phyloP scores from a whole-genome alignment of 2,113 vertebrate genomes.

The Empidonax traillii region DNA sequence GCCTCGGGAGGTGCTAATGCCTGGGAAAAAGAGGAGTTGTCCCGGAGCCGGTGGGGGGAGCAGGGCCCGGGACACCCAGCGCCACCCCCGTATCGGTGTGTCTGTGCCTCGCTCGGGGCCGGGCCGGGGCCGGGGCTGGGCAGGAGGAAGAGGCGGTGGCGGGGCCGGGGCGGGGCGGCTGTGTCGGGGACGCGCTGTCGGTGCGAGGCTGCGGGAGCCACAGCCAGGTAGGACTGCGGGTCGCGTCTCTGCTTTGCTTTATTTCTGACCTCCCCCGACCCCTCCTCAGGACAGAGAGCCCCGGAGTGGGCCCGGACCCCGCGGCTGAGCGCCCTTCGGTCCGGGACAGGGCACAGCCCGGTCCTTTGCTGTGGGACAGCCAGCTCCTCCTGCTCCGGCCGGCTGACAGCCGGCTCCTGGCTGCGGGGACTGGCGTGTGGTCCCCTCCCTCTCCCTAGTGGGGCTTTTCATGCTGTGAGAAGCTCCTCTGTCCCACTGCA shows the following conservation, averaged over 20 bases:
- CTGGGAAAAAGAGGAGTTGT: background rate
- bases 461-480: rapidly evolving
- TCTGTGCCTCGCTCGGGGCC: background rate
- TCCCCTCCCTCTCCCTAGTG: background rate
- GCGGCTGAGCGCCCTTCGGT: background rate
- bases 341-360: background rate
- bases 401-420: rapidly evolving
- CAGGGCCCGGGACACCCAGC: background rate
- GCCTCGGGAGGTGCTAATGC: rapidly evolving
- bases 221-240: background rate
- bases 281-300: background rate
- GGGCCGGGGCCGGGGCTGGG: background rate
- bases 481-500: rapidly evolving
- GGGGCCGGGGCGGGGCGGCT: background rate
- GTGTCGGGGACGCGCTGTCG: background rate
- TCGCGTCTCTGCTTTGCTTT: background rate
- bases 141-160: background rate
- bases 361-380: background rate
- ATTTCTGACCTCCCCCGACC: background rate
- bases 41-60: rapidly evolving
- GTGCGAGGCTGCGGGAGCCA: background rate
- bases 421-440: rapidly evolving
- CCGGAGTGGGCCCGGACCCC: background rate
- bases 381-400: rapidly evolving
- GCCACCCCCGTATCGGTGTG: no score